Percentiles rank a stretch among this genome's conserved stretches.
Conservation (phyloP, 2,888 invertebrate genomes). For the Oscheius sp. region DNA sequence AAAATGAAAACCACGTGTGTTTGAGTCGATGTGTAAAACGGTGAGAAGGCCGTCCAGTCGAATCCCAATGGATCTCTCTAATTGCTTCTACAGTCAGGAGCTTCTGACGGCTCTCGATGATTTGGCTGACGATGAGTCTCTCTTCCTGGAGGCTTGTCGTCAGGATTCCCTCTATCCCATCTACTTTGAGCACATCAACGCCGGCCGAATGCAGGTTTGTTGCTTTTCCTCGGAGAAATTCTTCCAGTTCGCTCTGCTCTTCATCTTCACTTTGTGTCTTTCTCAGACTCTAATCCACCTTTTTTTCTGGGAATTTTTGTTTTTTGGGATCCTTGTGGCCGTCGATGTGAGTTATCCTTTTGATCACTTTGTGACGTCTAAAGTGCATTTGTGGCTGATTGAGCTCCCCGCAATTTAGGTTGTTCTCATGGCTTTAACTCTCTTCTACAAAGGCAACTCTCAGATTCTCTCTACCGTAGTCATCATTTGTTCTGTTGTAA, state of each 20-base stretch:
- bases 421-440: conserved; percentile 29
- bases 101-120: conserved; percentile 26
- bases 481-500: conserved; percentile 42
- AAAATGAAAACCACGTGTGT: conserved; percentile 16
- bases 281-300: conserved; percentile 33
- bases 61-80: neutral
- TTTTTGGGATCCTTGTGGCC: conserved; percentile 33
- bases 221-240: neutral
- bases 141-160: conserved; percentile 32
- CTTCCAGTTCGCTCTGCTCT: conserved; percentile 21
- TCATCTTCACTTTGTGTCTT: conserved; percentile 10
- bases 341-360: conserved; percentile 31
- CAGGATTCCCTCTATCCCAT: conserved; percentile 50
- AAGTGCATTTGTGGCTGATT: neutral
- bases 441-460: conserved; percentile 43
- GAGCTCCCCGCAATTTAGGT: conserved; percentile 25
- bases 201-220: conserved; percentile 53
- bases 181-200: conserved; percentile 58
- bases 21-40: neutral
- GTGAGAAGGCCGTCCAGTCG: neutral
- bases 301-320: conserved; percentile 26
- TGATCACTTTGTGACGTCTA: neutral
- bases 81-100: conserved; percentile 27
- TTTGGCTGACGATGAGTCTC: conserved; percentile 27
- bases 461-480: conserved; percentile 41